Base-by-base conservation (phyloP, 1,140 invertebrate genomes). In the Watersipora subatra region DNA sequence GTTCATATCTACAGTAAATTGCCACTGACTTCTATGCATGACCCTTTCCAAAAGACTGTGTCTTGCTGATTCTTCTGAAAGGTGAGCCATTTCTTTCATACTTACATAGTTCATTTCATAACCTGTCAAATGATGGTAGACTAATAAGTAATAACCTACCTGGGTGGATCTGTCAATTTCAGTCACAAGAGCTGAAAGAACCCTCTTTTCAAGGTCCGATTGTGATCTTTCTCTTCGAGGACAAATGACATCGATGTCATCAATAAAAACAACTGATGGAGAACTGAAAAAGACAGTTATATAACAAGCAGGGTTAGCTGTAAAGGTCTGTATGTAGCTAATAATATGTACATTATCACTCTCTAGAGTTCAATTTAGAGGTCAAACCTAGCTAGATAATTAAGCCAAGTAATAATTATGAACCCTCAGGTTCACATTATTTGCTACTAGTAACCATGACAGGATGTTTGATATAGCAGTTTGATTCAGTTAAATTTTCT, bases 241-340 rank as follows among this genome's bases (percentile, higher is more conserved):
- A 65, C 96, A 96, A 28, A 99, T 89, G 62, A 94, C 94, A 85
- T 99, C 96, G 72, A 99, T 95, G 85, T 99, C 94, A 84, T 99
- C 97, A 75, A 99, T 98, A 74, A 99, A 97, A 1, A 99, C 93
- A 78, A 99, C 95, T 1, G 93, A 97, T 15, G 97, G 95, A 0
- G 95, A 92, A 27, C 73, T 73, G 62, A 29, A 71, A 69, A 12
- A 64, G 1, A 69, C 22, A 55, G 17, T 20, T 28, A 63, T 22
- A 65, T 27, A 27, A 61, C 28, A n/a, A n/a, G n/a, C 29, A 65
- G 68, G 65, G 2, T 46, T 57, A 19, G n/a, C 20, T 25, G 62
- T 63, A 58, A 25, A 24, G 30, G 2, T 58, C 19, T 12, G 29
- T 24, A 29, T 57, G 57, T 28, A 22, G 19, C 17, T 24, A n/a